Evolutionary conservation across 2,888 invertebrate species (phyloP).

Genomic region (Pogonocherus hispidulus): DNA sequence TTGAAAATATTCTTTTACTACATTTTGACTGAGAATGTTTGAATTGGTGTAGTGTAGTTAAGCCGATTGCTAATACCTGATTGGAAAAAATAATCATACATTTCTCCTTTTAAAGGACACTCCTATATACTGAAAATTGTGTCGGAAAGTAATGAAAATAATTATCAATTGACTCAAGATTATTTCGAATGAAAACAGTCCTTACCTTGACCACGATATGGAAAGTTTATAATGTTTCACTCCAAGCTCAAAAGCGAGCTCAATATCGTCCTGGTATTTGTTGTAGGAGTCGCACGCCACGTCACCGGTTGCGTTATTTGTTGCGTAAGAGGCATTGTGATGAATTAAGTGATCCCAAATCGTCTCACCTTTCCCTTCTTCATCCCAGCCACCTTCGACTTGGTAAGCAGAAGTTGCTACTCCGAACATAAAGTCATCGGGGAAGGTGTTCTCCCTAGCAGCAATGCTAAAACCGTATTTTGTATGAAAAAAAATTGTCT

Average conservation of each 20-base stretch:
- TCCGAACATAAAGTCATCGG: constrained; percentile 58
- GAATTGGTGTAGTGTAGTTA: no score
- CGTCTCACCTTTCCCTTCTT: constrained; percentile 73
- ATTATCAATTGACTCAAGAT: no score
- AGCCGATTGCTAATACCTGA: no score
- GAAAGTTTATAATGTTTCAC: constrained; percentile 62
- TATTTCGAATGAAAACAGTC: no score
- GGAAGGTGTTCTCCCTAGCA: constrained; percentile 41
- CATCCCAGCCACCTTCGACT: constrained; percentile 61
- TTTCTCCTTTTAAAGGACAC: no score
- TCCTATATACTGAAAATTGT: no score
- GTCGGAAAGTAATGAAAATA: no score
- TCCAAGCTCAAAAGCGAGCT: constrained; percentile 71
- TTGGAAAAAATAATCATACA: no score
- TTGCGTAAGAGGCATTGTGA: constrained; percentile 68
- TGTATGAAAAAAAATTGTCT: no score
- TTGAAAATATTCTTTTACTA: no score
- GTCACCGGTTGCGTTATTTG: constrained; percentile 72
- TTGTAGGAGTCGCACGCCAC: constrained; percentile 78
- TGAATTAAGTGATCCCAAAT: constrained; percentile 80
- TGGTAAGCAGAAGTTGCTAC: constrained; percentile 63
- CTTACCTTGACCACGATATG: constrained; percentile 28
- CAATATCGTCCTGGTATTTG: constrained; percentile 74
- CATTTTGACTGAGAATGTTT: no score
- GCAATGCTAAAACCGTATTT: neutral